These are phyloP conservation scores for Eriocheir sinensis DNA, from an alignment of 1,140 invertebrate species.

Conservation along the genomic window DNA sequence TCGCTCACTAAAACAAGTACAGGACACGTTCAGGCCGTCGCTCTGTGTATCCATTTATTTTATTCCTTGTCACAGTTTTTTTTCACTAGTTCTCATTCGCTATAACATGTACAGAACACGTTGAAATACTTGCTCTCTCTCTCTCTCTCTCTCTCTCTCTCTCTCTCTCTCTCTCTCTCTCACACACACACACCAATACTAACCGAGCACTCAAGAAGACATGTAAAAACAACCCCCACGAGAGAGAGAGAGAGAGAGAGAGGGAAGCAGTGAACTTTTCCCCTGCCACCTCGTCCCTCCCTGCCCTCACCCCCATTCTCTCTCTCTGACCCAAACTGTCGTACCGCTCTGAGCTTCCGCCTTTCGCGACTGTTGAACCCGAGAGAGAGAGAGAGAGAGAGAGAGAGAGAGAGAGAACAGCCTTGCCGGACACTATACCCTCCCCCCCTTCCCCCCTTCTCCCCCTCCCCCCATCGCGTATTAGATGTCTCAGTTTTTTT, in stretches of 20 bases:
- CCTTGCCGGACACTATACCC: too few species aligned
- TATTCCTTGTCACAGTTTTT: too few species aligned
- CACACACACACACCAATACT: background rate
- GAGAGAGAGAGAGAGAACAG: background rate
- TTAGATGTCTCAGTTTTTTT: conserved; percentile 9
- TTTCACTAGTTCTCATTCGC: background rate
- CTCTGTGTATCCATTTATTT: too few species aligned
- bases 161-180: background rate
- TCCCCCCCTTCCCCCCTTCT: too few species aligned
- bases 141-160: conserved; percentile 15
- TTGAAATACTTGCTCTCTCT: background rate
- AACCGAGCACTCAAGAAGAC: background rate
- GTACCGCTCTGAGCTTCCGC: background rate
- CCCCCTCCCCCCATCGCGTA: too few species aligned
- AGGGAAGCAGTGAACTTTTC: background rate
- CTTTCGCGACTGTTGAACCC: too few species aligned
- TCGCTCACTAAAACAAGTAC: too few species aligned
- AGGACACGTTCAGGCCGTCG: too few species aligned
- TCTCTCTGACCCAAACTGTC: background rate
- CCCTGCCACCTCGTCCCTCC: background rate
- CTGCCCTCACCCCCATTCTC: too few species aligned
- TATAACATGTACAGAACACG: background rate
- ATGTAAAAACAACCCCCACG: background rate
- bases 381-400: conserved; percentile 39
- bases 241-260: conserved; percentile 53